Evolutionary conservation across 2,888 invertebrate genomes (phyloP).

Genomic region (Drosophila tripunctata): DNA sequence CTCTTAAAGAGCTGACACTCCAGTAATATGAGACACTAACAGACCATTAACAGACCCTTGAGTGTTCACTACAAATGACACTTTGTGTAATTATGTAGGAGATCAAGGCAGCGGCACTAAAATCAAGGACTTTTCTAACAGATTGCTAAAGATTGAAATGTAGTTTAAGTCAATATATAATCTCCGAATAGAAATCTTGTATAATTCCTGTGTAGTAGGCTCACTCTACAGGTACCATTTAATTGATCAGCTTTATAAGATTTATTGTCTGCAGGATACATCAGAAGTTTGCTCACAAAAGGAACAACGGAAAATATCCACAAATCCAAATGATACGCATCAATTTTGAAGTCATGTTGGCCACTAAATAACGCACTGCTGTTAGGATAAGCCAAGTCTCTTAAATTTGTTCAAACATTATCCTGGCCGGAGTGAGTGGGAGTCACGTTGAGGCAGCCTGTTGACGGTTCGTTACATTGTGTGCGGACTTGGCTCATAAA

Average conservation of each 20-base stretch:
- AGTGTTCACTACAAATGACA: not conserved
- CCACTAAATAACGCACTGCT: conserved; percentile 9
- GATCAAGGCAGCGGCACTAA: not conserved
- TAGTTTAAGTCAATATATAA: no score
- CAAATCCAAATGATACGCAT: conserved; percentile 15
- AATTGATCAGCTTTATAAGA: conserved; percentile 17
- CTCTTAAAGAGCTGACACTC: not conserved
- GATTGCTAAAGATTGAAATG: no score
- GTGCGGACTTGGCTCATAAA: conserved; percentile 32
- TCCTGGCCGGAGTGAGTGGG: conserved; percentile 7
- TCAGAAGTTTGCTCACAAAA: not conserved
- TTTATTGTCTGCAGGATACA: not conserved
- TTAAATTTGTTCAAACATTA: conserved; percentile 12
- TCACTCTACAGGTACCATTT: not conserved
- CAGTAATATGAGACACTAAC: not conserved
- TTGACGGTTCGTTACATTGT: conserved; percentile 24
- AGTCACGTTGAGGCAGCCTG: not conserved
- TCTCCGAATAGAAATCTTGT: no score
- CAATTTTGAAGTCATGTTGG: conserved; percentile 8
- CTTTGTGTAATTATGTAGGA: not conserved
- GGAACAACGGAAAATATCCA: not conserved
- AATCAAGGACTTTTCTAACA: not conserved
- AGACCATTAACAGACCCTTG: conserved; percentile 3
- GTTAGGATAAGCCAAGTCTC: not conserved
- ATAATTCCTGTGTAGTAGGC: no score